Percentiles rank a stretch among this genome's conserved stretches.
phyloP scores from a whole-genome alignment of 2,888 invertebrate genomes.

The Sthenelais limicola region DNA sequence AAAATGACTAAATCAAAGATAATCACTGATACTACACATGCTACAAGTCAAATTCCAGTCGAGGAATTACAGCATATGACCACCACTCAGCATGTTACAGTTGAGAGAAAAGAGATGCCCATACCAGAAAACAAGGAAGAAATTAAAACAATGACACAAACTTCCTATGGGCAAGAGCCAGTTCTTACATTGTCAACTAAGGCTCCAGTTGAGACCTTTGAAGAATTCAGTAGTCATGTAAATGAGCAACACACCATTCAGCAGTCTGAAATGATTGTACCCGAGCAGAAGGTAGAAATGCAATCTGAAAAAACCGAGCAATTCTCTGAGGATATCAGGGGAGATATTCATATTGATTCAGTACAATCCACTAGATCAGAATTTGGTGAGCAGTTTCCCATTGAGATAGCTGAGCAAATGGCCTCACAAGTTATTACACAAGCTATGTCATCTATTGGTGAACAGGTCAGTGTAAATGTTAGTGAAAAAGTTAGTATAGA shows the following conservation, averaged over 20 bases:
- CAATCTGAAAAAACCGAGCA: slow-evolving; percentile 19
- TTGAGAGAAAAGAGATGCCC: no score
- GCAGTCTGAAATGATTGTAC: neutral
- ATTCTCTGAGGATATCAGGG: neutral
- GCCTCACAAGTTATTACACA: slow-evolving; percentile 5
- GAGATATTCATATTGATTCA: neutral
- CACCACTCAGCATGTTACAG: no score
- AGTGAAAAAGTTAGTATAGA: no score
- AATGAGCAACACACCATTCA: neutral
- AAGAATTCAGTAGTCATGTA: slow-evolving; percentile 13
- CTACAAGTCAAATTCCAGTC: no score
- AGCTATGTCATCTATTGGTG: slow-evolving; percentile 16
- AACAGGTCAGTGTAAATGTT: no score
- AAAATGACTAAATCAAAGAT: no score
- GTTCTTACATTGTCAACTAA: no score
- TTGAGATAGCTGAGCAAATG: neutral
- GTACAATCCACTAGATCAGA: neutral
- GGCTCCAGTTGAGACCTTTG: slow-evolving; percentile 3
- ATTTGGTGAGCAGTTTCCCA: neutral
- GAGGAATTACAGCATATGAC: no score
- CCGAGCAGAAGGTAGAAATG: neutral
- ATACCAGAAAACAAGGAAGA: no score
- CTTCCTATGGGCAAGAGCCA: no score
- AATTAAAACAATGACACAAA: no score
- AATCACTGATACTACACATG: no score